Evolutionary conservation across 2,888 invertebrate species (phyloP), one percentile per base, ranked within the genome.

Genomic region (Troilus luridus): DNA sequence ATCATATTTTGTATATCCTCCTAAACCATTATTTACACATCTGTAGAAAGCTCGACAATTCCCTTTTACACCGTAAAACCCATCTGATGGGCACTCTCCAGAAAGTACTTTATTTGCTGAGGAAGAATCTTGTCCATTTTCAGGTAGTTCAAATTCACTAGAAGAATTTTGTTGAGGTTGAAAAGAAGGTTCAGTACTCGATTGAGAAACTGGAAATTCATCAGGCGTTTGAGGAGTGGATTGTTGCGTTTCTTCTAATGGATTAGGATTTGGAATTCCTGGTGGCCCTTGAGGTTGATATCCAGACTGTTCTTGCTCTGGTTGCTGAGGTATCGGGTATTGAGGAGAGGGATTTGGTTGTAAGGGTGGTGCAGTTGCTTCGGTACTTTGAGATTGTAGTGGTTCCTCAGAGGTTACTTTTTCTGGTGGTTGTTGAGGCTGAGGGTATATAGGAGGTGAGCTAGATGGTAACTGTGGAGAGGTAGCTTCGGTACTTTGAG

Each of bases 1-100:
- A 14, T 95, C 94, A 91, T 95, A 95, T 92, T 94, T 95, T 58
- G 93, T 94, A 91, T 94, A 95, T 0, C 94, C 94, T 21, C 92
- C 92, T 24, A 88, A 89, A 8, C 93, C 93, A 91, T 92, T 92
- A 54, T 92, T 91, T 7, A 93, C 94, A 93, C 95, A 95, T 92
- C 94, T 93, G 91, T 94, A 94, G 92, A 95, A 95, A 92, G 94
- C 94, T 72, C 92, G 93, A 91, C 95, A 95, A 88, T 94, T 93
- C 19, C 92, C 93, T 89, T 93, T 91, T 81, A 93, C 92, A 27
- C 93, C 92, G 92, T 92, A 93, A 92, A 93, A 93, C 58, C 94
- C 94, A 90, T 93, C 93, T 9, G 91, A 90, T 19, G 89, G 89
- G 88, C 93, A 93, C 60, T 91, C 77, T 6, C 90, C 91, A 89